Base-by-base conservation (phyloP, 2,797 vertebrate genomes). In the Mormyrus hasselquistii region DNA sequence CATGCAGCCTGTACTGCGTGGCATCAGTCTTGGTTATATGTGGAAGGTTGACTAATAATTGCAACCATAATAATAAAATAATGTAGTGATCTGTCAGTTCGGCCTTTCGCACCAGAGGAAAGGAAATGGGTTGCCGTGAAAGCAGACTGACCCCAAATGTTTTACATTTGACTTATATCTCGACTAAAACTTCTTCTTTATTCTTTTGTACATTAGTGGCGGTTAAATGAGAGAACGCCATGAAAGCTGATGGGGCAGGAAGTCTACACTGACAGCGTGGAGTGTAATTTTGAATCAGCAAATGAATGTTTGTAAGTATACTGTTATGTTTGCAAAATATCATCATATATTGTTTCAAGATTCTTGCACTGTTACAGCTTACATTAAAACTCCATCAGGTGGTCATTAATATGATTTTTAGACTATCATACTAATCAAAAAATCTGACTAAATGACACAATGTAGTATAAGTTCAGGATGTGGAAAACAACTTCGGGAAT, bases 81-180 rank as follows among this genome's bases (percentile, higher is more conserved):
- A 12, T n/a, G 19, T 0, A 47, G 79, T 84, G 82, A 92, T 93
- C 93, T 94, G 94, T 95, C 94, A 94, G 94, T 94, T 93, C 94
- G 93, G 96, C 94, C 93, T 95, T 88, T 96, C 95, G 91, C 93
- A 95, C 94, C 92, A 95, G 92, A 90, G 93, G 90, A 79, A 92
- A 93, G 94, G 93, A 82, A 47, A 92, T 62, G 92, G 92, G 95
- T 93, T 91, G 90, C 47, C 82, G 90, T 91, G 93, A 95, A 94
- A 95, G 94, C 93, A 95, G 94, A 95, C 94, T 96, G 95, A 96
- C 95, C 93, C 94, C 92, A 1, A 16, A 22, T 89, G 79, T 22
- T 29, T 41, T 65, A 95, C 93, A 95, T 93, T 93, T 96, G 96
- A 96, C 95, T 96, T 95, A 97, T 96, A 94, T 94, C 93, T 92